A percentile compares a stretch with the other conserved stretches of the same genome.
phyloP scores from a whole-genome alignment of 2,113 vertebrate species.

The Dipodomys ordii region DNA sequence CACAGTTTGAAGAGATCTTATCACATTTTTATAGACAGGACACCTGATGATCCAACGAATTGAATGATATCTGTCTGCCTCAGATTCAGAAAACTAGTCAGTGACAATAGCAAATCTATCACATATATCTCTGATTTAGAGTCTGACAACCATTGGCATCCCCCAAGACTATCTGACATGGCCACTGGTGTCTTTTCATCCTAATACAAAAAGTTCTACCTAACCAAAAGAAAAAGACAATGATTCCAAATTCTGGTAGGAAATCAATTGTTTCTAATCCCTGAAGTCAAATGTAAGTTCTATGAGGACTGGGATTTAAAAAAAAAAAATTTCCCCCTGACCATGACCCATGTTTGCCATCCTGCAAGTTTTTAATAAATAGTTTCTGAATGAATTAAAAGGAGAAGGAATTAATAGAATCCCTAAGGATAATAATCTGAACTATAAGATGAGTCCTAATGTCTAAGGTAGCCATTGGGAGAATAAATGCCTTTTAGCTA shows the following conservation, averaged over 20 bases:
- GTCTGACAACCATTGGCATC: background rate
- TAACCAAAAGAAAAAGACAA: background rate
- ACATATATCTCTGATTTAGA: background rate
- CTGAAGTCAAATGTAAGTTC: background rate
- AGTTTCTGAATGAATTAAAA: background rate
- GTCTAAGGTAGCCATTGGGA: background rate
- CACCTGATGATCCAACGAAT: background rate
- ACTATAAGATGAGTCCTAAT: background rate
- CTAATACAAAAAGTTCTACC: background rate
- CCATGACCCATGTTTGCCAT: background rate
- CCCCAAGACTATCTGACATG: background rate
- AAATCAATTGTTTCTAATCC: background rate
- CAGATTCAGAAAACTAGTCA: background rate
- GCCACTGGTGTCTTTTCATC: background rate
- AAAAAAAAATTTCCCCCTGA: background rate
- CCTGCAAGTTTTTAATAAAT: background rate
- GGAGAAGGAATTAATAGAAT: background rate
- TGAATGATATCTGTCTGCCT: background rate
- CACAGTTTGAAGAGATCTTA: background rate
- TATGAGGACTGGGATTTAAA: background rate
- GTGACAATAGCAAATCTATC: background rate
- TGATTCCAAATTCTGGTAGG: background rate
- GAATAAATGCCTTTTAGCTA: background rate
- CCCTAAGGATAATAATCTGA: background rate
- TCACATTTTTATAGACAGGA: background rate